Base-by-base conservation (phyloP, 2,888 invertebrate genomes). In the Hydropsyche betteni region DNA sequence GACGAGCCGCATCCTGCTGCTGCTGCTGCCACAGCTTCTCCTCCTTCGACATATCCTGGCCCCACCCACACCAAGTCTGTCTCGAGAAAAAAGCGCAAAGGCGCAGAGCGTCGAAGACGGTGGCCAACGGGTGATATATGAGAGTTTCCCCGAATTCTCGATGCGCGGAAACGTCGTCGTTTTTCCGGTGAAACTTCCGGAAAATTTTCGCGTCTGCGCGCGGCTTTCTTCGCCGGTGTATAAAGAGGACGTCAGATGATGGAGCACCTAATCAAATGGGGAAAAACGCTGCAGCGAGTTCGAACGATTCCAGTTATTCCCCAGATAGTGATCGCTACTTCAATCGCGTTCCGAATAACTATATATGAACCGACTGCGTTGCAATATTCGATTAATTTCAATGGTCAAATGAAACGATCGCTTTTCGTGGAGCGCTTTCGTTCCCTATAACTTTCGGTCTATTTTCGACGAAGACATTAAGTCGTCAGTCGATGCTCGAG, bases 121-220 rank as follows among this genome's bases (percentile, higher is more conserved):
- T 64, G 34, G 64, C 64, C 64, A 12, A n/a, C 64, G 64, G 12
- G 8, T 64, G 64, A 64, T 64, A 64, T 64, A 64, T 64, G 64
- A 34, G 64, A 64, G 64, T 64, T 64, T 64, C 36, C 36, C 36
- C 64, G 64, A 64, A 64, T 64, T 64, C 64, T 34, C 64, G 64
- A 64, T 64, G 61, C 61, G 61, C 61, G 61, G 61, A 61, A 61
- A 61, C 33, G 61, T 61, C 61, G 34, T n/a, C 64, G 64, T 36
- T 64, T 64, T 64, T 64, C 64, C 64, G 34, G 64, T 6, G 34
- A 34, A 64, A 64, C 64, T 64, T 64, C 64, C 64, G 34, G 64
- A 7, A 64, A 64, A 64, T 36, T 64, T 64, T 64, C 64, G 64
- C 61, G 61, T 61, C 61, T 61, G 16, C 33, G 16, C 64, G 34